phyloP scores from a whole-genome alignment of 2,113 vertebrate species.

The Clarias batrachus region DNA sequence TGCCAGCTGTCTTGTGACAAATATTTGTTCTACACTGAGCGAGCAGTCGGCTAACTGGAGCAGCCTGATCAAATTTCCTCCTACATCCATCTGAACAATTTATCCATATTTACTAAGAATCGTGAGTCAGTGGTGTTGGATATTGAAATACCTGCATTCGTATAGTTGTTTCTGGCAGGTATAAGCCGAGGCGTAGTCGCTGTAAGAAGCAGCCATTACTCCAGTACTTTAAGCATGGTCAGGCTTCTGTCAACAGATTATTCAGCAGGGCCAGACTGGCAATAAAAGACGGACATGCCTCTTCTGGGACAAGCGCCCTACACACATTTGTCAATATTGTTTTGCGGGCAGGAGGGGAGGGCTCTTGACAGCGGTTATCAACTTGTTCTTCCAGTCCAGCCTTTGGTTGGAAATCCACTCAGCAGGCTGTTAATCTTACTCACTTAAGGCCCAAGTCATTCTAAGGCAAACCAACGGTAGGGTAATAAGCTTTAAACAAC shows the following conservation, averaged over 20 bases:
- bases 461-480: neutral
- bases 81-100: conserved; percentile 15
- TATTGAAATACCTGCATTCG: conserved; percentile 37
- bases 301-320: conserved; percentile 13
- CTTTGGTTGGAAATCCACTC: conserved; percentile 45
- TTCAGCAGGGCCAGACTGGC: conserved; percentile 32
- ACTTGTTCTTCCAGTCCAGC: conserved; percentile 39
- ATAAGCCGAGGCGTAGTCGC: conserved; percentile 7
- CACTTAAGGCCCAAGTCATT: conserved; percentile 22
- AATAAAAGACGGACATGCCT: conserved; percentile 37
- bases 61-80: conserved; percentile 6
- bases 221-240: conserved; percentile 10
- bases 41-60: neutral
- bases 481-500: conserved; percentile 41
- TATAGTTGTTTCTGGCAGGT: conserved; percentile 17
- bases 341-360: conserved; percentile 30
- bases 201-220: conserved; percentile 28
- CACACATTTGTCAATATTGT: conserved; percentile 38
- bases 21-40: conserved; percentile 41
- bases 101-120: conserved; percentile 21
- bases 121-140: neutral
- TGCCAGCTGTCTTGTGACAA: conserved; percentile 20
- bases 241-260: conserved; percentile 29
- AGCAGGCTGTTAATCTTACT: conserved; percentile 49
- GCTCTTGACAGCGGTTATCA: conserved; percentile 39